phyloP scores from a whole-genome alignment of 2,888 invertebrate species.

The Azorinus chamasolen region DNA sequence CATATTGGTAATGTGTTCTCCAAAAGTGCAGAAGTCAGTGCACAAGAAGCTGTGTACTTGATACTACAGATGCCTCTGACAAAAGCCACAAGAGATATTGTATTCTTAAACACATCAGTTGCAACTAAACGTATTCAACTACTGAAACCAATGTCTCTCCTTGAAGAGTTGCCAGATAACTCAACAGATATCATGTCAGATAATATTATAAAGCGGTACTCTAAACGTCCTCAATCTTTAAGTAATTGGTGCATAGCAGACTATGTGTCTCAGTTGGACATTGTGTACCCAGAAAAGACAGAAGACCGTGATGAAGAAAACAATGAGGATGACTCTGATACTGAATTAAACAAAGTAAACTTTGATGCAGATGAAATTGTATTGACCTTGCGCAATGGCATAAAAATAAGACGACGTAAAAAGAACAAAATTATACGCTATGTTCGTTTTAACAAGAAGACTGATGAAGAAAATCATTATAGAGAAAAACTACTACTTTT shows the following conservation, averaged over 20 bases:
- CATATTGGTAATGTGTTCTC: constrained; percentile 38
- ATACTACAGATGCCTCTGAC: constrained; percentile 14
- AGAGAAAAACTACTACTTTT: constrained; percentile 40
- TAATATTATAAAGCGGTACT: constrained; percentile 35
- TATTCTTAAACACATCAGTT: constrained; percentile 45
- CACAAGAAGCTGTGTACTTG: constrained; percentile 51
- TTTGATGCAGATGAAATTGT: constrained; percentile 10
- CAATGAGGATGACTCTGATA: background rate
- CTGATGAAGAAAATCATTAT: constrained; percentile 48
- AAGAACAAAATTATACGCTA: constrained; percentile 33
- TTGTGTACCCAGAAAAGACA: constrained; percentile 2
- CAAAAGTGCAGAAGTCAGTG: constrained; percentile 40
- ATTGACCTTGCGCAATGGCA: constrained; percentile 39
- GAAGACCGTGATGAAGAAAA: constrained; percentile 16
- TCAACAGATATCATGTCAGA: constrained; percentile 32
- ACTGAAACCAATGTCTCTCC: constrained; percentile 20
- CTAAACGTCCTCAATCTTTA: constrained; percentile 13
- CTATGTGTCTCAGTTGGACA: constrained; percentile 18
- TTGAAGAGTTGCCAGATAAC: constrained; percentile 32
- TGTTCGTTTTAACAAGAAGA: constrained; percentile 40
- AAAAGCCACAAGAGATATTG: constrained; percentile 39
- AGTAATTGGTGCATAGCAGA: constrained; percentile 30
- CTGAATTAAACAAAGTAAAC: background rate
- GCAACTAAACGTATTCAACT: constrained; percentile 32
- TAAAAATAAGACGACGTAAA: constrained; percentile 38